phyloP scores from a whole-genome alignment of 2,113 vertebrate species.

The Etheostoma cragini region DNA sequence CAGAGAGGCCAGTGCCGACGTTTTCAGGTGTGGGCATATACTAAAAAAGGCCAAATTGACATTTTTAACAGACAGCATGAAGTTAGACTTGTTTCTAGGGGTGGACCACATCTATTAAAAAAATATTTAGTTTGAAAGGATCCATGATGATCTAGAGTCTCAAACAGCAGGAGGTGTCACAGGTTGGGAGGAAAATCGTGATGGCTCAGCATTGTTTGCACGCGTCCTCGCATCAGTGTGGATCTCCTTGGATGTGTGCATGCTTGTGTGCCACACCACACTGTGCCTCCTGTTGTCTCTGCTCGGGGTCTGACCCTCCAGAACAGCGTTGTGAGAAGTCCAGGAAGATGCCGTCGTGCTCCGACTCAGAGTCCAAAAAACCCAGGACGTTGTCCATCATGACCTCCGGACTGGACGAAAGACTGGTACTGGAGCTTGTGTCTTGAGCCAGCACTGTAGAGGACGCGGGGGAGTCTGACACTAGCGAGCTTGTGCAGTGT shows the following conservation, averaged over 20 bases:
- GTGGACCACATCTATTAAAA: conserved; percentile 14
- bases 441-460: conserved; percentile 68
- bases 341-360: conserved; percentile 93
- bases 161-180: conserved; percentile 15
- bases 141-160: conserved; percentile 41
- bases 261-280: conserved; percentile 46
- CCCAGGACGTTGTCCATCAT: conserved; percentile 87
- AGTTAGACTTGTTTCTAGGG: not conserved
- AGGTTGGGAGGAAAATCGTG: conserved; percentile 39
- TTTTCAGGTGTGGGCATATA: not conserved
- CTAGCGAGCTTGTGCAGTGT: conserved; percentile 28
- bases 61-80: not conserved
- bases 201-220: conserved; percentile 29
- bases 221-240: not conserved
- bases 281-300: conserved; percentile 85
- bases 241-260: conserved; percentile 2
- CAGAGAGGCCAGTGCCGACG: not conserved
- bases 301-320: conserved; percentile 68
- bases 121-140: conserved; percentile 43
- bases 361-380: conserved; percentile 88
- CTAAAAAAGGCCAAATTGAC: not conserved
- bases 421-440: conserved; percentile 74
- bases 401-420: conserved; percentile 88
- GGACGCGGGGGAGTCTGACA: conserved; percentile 54
- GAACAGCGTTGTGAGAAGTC: conserved; percentile 86